phyloP scores from a whole-genome alignment of 2,888 invertebrate genomes.

The Leucophenga maculata region DNA sequence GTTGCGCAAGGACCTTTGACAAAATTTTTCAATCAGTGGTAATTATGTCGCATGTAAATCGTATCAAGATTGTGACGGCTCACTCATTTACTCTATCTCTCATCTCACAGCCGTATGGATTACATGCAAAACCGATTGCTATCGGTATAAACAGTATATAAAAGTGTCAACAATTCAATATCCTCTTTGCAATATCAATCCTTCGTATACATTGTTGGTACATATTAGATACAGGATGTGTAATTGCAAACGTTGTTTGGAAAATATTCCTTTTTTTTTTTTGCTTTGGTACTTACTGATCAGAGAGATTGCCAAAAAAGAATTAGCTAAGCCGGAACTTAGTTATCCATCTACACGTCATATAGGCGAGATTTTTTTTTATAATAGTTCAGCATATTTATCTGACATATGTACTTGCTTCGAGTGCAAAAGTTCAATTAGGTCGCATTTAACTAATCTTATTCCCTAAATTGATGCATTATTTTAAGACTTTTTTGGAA shows the following conservation, averaged over 20 bases:
- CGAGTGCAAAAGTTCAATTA: no score
- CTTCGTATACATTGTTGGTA: no score
- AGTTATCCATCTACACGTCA: background rate
- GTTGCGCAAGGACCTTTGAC: slow-evolving; percentile 30
- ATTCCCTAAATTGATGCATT: no score
- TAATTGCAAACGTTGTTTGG: background rate
- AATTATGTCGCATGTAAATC: slow-evolving; percentile 57
- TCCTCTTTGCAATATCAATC: no score
- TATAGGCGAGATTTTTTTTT: background rate
- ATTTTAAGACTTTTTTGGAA: no score
- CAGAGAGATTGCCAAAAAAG: slow-evolving; percentile 4
- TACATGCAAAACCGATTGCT: background rate
- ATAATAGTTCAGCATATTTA: no score
- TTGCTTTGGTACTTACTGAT: no score
- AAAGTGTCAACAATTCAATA: slow-evolving; percentile 7
- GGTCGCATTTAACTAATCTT: no score
- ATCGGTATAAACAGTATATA: background rate
- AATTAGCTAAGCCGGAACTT: slow-evolving; percentile 10
- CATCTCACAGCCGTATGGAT: background rate
- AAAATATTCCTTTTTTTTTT: background rate
- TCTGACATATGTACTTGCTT: no score
- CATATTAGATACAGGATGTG: slow-evolving; percentile 1
- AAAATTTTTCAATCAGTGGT: slow-evolving; percentile 37
- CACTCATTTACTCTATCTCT: background rate
- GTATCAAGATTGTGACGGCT: slow-evolving; percentile 45